Conservation (phyloP, 2,888 invertebrate genomes). For the Pollenia labialis region DNA sequence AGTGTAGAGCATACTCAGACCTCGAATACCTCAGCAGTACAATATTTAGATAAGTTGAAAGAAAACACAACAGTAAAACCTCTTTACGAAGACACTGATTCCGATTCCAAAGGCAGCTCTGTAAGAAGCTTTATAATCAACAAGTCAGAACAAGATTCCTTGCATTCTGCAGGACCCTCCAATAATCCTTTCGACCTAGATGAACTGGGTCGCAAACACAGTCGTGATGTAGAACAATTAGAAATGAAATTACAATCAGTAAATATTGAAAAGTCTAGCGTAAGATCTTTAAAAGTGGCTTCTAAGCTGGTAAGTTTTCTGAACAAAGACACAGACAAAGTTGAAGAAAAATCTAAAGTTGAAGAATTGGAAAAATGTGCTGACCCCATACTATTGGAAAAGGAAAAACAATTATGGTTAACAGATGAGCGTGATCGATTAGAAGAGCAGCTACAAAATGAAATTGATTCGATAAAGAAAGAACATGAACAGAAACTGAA, state of each 20-base stretch:
- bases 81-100: slow-evolving; percentile 83
- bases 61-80: slow-evolving; percentile 79
- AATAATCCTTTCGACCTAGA: slow-evolving; percentile 85
- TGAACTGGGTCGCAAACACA: slow-evolving; percentile 80
- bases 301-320: slow-evolving; percentile 79
- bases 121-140: slow-evolving; percentile 82
- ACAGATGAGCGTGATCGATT: slow-evolving; percentile 84
- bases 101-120: slow-evolving; percentile 83
- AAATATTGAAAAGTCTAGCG: slow-evolving; percentile 81
- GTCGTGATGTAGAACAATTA: slow-evolving; percentile 84
- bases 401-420: slow-evolving; percentile 84
- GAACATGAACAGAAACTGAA: slow-evolving; percentile 83
- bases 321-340: slow-evolving; percentile 74
- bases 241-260: slow-evolving; percentile 84
- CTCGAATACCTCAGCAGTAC: slow-evolving; percentile 72
- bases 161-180: slow-evolving; percentile 82
- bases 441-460: slow-evolving; percentile 80
- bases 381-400: slow-evolving; percentile 79
- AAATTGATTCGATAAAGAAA: slow-evolving; percentile 78
- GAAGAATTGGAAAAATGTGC: slow-evolving; percentile 75
- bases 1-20: slow-evolving; percentile 75
- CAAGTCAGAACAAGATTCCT: slow-evolving; percentile 83
- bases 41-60: slow-evolving; percentile 80
- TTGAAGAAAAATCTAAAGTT: slow-evolving; percentile 52
- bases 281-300: slow-evolving; percentile 79